Percentiles rank a stretch among this genome's conserved stretches.
phyloP scores from a whole-genome alignment of 2,113 vertebrate genomes.

The Menura novaehollandiae region DNA sequence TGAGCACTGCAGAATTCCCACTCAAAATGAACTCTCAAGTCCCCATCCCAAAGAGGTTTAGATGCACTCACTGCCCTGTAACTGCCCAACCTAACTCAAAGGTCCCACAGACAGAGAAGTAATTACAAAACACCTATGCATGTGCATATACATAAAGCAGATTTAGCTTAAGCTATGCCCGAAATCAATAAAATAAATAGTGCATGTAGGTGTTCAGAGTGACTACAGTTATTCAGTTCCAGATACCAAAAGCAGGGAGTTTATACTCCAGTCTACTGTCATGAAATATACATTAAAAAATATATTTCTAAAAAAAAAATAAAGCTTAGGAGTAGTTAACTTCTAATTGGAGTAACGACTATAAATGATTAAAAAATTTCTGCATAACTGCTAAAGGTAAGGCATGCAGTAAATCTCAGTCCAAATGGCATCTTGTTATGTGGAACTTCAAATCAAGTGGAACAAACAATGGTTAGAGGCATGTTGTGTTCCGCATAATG shows the following conservation, averaged over 20 bases:
- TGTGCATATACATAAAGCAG: background rate
- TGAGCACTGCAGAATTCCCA: background rate
- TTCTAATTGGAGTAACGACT: background rate
- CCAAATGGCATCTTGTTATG: conserved; percentile 14
- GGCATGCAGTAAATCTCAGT: conserved; percentile 22
- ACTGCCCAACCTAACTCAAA: background rate
- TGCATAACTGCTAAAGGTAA: conserved; percentile 11
- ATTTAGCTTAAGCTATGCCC: background rate
- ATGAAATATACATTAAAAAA: background rate
- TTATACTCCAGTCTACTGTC: background rate
- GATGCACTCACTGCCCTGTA: background rate
- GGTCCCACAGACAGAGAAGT: background rate
- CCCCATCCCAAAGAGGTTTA: background rate
- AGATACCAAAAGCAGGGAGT: background rate
- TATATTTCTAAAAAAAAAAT: background rate
- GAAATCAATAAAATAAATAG: background rate
- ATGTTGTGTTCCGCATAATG: conserved; percentile 37
- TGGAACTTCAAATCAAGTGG: conserved; percentile 40
- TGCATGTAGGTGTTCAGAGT: background rate
- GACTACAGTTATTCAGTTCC: background rate
- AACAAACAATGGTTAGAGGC: conserved; percentile 57
- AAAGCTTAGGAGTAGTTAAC: background rate
- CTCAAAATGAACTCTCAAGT: background rate
- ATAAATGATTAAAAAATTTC: background rate
- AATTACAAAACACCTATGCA: background rate